These are phyloP conservation scores for Agrochola circellaris DNA, from an alignment of 2,888 invertebrate genomes.

Conservation along the genomic window DNA sequence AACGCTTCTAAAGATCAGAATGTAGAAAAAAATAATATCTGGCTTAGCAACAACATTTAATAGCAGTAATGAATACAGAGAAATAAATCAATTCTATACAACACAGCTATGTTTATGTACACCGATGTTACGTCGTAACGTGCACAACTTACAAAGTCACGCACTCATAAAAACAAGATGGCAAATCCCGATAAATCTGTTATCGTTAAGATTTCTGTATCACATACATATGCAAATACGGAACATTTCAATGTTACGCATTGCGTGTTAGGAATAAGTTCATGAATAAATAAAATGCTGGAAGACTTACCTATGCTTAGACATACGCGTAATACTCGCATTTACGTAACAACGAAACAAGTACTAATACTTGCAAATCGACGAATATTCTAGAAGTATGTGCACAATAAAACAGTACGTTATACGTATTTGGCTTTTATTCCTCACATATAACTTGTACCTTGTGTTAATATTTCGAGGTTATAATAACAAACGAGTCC, in stretches of 20 bases:
- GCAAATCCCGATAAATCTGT: constrained; percentile 76
- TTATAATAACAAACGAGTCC: constrained; percentile 56
- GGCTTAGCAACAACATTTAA: constrained; percentile 27
- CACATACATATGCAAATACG: constrained; percentile 76
- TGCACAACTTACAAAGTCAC: constrained; percentile 69
- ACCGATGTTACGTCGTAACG: constrained; percentile 65
- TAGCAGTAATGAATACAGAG: constrained; percentile 60
- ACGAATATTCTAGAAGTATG: constrained; percentile 40
- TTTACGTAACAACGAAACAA: constrained; percentile 50
- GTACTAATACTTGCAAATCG: constrained; percentile 45
- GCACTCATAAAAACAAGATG: constrained; percentile 76
- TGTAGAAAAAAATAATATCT: background rate
- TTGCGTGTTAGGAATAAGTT: constrained; percentile 73
- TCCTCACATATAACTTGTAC: constrained; percentile 37
- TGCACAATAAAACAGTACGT: constrained; percentile 55
- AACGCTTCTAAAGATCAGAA: background rate
- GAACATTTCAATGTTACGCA: constrained; percentile 71
- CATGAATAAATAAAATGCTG: constrained; percentile 72
- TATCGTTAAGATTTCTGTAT: constrained; percentile 79
- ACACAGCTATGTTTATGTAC: constrained; percentile 57
- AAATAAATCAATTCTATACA: constrained; percentile 70
- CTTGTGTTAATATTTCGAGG: constrained; percentile 54
- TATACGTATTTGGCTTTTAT: constrained; percentile 49
- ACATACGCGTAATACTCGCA: constrained; percentile 51
- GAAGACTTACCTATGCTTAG: constrained; percentile 63